Base-by-base conservation (phyloP, 2,797 vertebrate species). In the Neoniphon sammara region DNA sequence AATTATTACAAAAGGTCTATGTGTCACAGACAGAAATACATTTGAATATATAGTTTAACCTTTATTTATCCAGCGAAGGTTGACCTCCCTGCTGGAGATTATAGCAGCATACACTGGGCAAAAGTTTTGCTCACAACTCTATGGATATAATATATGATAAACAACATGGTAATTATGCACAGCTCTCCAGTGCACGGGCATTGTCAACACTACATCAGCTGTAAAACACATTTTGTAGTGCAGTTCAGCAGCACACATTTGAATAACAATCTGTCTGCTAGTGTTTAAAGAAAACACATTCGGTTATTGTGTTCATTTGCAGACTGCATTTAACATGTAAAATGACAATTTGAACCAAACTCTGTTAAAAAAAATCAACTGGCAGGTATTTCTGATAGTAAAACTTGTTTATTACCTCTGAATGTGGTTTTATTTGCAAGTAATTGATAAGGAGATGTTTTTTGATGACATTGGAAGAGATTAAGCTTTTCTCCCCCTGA, bases 41-140 rank as follows among this genome's bases (percentile, higher is more conserved):
- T 14, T 47, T 73, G 56, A 78, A 77, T 36, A 57, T 21, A n/a
- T 17, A 58, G 27, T 66, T 88, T 75, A 76, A 64, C 60, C 65
- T 68, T 75, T 47, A 62, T 72, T 77, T 63, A 63, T 70, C 49
- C 67, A 57, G 12, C 12, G 21, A 31, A 55, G 9, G 59, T 55
- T 50, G 56, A 49, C 49, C 71, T 55, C 15, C 42, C n/a, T 11
- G 20, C 1, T n/a, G 23, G 56, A 71, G 36, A 49, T 47, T 56
- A 34, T 34, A 34, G 31, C 31, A 34, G 5, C 31, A 5, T 34
- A 34, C 31, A 34, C 31, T 6, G 31, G 31, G 7, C 31, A 34
- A 5, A 34, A 34, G 31, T 6, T 34, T 34, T 34, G 31, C 31
- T 64, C 60, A 39, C 58, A 39, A 12, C 36, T 39, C 12, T 39